phyloP scores from a whole-genome alignment of 1,140 invertebrate species.

The Phocides pigmalion region DNA sequence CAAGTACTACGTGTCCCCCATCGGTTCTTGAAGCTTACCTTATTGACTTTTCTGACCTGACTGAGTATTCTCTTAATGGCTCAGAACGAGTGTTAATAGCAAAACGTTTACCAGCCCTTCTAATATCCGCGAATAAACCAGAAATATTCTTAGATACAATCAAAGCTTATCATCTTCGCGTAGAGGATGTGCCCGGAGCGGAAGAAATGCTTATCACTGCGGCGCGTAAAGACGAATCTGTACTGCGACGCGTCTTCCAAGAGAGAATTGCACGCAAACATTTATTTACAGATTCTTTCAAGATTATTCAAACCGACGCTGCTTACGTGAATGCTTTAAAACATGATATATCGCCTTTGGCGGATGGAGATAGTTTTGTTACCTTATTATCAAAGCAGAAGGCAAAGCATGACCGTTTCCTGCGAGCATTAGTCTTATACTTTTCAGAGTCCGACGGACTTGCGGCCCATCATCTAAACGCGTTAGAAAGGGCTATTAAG shows the following conservation, averaged over 20 bases:
- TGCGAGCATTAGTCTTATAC: conserved; percentile 51
- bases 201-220: conserved; percentile 34
- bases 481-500: conserved; percentile 34
- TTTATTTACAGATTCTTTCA: conserved; percentile 49
- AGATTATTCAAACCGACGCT: conserved; percentile 41
- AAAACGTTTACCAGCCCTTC: conserved; percentile 39
- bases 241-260: conserved; percentile 46
- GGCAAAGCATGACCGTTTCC: conserved; percentile 48
- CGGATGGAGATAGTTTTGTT: conserved; percentile 38
- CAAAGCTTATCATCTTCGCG: conserved; percentile 38
- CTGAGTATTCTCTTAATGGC: conserved; percentile 51
- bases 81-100: conserved; percentile 42
- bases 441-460: conserved; percentile 53
- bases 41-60: conserved; percentile 49
- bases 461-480: conserved; percentile 40
- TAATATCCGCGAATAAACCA: conserved; percentile 37
- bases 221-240: conserved; percentile 34
- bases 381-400: conserved; percentile 32
- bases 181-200: conserved; percentile 39
- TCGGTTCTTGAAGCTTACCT: conserved; percentile 42
- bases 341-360: conserved; percentile 41
- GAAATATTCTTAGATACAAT: conserved; percentile 38
- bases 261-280: conserved; percentile 47
- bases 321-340: conserved; percentile 55
- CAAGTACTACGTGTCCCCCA: conserved; percentile 20